Conservation (phyloP, 2,888 invertebrate genomes). For the Pterostichus niger region DNA sequence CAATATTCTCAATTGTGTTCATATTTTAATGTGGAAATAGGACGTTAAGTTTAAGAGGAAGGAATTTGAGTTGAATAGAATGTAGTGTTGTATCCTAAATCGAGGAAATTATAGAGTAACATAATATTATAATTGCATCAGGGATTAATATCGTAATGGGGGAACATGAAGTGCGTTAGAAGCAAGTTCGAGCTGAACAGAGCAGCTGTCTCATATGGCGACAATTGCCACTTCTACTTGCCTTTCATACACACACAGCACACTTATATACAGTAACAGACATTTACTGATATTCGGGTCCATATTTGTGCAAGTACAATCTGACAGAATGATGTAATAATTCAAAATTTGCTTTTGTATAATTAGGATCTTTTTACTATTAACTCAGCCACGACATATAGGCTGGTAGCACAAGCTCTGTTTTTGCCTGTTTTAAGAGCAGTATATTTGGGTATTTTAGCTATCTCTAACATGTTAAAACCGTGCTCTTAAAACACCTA, state of each 20-base stretch:
- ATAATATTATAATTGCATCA: constrained; percentile 46
- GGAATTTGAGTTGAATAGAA: constrained; percentile 1
- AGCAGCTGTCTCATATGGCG: constrained; percentile 36
- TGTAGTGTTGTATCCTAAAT: constrained; percentile 23
- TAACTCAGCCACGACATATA: too few relatives aligned
- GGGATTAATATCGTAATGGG: constrained; percentile 38
- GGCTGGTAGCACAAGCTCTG: too few relatives aligned
- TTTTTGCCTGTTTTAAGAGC: too few relatives aligned
- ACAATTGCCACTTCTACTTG: constrained; percentile 29
- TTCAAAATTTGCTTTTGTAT: too few relatives aligned
- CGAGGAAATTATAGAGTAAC: constrained; percentile 28
- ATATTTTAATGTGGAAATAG: background rate
- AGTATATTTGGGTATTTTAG: too few relatives aligned
- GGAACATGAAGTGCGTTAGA: constrained; percentile 27
- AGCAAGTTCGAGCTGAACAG: constrained; percentile 18
- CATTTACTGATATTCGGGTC: background rate
- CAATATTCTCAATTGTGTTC: too few relatives aligned
- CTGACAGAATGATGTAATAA: background rate
- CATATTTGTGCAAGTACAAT: too few relatives aligned
- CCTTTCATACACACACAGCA: constrained; percentile 12
- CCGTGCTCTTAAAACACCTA: too few relatives aligned
- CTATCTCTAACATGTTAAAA: too few relatives aligned
- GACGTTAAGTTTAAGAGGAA: constrained; percentile 7
- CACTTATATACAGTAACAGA: background rate
- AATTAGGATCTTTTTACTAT: too few relatives aligned